Evolutionary conservation across 2,888 invertebrate genomes (phyloP).

Genomic region (Zygogramma bicolorata): DNA sequence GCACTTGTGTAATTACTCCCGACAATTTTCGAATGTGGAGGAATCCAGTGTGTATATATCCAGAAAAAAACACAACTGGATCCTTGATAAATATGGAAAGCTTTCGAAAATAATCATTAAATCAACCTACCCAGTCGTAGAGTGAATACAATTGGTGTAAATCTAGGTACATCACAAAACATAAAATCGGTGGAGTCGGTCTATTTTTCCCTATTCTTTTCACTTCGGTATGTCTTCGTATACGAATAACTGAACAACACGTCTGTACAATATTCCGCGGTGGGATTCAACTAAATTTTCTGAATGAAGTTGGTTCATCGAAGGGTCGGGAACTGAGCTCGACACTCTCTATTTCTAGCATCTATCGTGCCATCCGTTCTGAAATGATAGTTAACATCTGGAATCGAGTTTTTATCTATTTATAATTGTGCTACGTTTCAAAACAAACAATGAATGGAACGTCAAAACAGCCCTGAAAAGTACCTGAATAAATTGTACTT

Average conservation of each 20-base stretch:
- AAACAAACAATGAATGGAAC: conserved; percentile 3
- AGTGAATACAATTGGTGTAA: no score
- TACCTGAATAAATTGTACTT: neutral
- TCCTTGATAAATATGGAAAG: no score
- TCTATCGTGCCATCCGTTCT: neutral
- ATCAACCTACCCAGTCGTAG: no score
- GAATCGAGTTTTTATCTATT: conserved; percentile 5
- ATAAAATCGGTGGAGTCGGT: no score
- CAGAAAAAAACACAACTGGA: no score
- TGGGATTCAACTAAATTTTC: neutral
- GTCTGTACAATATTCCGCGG: neutral
- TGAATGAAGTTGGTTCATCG: neutral
- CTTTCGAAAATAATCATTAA: no score
- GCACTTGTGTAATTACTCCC: no score
- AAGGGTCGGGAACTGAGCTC: neutral
- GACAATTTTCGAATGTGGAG: no score
- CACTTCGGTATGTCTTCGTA: neutral
- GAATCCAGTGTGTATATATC: no score
- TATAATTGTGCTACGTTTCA: neutral
- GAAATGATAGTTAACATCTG: conserved; percentile 1
- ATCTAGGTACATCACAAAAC: no score
- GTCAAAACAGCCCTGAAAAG: neutral
- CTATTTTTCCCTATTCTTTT: neutral
- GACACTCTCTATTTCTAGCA: conserved; percentile 3
- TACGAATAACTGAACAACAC: neutral